Percentiles rank a stretch among this genome's conserved stretches.
These are phyloP conservation scores for Eumaeus atala DNA, from an alignment of 1,140 invertebrate genomes.

Conservation along the genomic window DNA sequence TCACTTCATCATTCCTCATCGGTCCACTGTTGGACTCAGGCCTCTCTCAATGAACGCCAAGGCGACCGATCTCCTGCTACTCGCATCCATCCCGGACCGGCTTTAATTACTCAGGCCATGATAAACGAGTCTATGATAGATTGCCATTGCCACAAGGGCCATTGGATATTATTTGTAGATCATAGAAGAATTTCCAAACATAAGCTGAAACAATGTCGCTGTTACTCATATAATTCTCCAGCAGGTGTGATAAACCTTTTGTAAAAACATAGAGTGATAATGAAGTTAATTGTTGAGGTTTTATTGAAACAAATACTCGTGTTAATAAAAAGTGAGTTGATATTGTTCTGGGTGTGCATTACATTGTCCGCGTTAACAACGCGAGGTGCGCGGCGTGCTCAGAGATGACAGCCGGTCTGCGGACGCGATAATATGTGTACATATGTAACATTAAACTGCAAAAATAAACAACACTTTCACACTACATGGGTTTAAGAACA, in stretches of 20 bases:
- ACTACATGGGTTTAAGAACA: conserved; percentile 74
- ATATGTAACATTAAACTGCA: conserved; percentile 73
- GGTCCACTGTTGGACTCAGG: too few relatives aligned
- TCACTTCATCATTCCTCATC: too few relatives aligned
- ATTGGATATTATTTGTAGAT: too few relatives aligned
- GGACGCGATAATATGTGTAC: conserved; percentile 70
- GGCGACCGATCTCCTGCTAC: too few relatives aligned
- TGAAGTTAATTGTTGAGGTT: conserved; percentile 7
- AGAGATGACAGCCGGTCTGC: conserved; percentile 52
- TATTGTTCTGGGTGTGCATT: conserved; percentile 26
- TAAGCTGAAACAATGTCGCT: too few relatives aligned
- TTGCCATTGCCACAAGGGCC: too few relatives aligned
- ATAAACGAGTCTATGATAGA: too few relatives aligned
- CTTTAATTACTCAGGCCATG: too few relatives aligned
- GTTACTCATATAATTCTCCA: too few relatives aligned
- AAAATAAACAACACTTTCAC: conserved; percentile 73
- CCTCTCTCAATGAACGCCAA: too few relatives aligned
- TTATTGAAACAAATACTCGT: conserved; percentile 24
- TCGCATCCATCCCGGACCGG: too few relatives aligned
- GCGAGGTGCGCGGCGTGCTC: conserved; percentile 33
- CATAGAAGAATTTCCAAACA: too few relatives aligned
- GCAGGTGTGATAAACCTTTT: conserved; percentile 5
- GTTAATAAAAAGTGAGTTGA: conserved; percentile 26
- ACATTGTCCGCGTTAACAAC: conserved; percentile 58
- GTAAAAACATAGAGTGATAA: not conserved